Evolutionary conservation across 2,113 vertebrate species (phyloP), one percentile per base, ranked within the genome.

Genomic region (Edolisoma coerulescens): DNA sequence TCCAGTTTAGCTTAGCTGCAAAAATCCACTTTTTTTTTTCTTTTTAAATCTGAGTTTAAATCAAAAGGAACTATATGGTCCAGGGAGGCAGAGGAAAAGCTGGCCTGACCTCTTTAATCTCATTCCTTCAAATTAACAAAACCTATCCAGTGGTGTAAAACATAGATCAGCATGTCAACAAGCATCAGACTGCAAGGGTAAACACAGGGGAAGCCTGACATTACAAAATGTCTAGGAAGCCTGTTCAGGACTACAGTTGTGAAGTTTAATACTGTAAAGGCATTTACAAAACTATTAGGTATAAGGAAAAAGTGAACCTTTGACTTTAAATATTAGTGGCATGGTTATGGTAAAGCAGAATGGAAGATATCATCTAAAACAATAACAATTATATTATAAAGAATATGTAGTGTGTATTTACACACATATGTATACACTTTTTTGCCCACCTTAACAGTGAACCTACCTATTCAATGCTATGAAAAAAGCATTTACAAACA

Each of bases 31-130:
- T 96, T 97, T 96, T 27, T 33, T 28, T 54, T 50, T 13, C 26
- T 53, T 61, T 70, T 61, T 21, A 45, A 68, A 28, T 30, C 21
- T 41, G n/a, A 54, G 24, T 61, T 83, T 60, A 98, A 98, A 99
- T 98, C 98, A 97, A 98, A 99, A 98, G 92, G 74, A 98, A 97
- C 98, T 98, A 98, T 98, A 98, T 63, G 85, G 96, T 59, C 61
- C 85, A 89, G 61, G 64, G 87, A 69, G 33, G 94, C 74, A 93
- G 59, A 88, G 37, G 79, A 96, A 97, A 97, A 95, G 80, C 77
- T 94, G 96, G 65, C 87, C 83, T 94, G 93, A 97, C 88, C 84
- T 97, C 96, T 96, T 94, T 91, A 95, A 88, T 92, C 63, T 95
- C 86, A 75, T 96, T 97, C 69, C 94, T 96, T 74, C 83, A 89